Evolutionary conservation across 2,888 invertebrate species (phyloP), one percentile per base, ranked within the genome.

Genomic region (Ormyrus labotus): DNA sequence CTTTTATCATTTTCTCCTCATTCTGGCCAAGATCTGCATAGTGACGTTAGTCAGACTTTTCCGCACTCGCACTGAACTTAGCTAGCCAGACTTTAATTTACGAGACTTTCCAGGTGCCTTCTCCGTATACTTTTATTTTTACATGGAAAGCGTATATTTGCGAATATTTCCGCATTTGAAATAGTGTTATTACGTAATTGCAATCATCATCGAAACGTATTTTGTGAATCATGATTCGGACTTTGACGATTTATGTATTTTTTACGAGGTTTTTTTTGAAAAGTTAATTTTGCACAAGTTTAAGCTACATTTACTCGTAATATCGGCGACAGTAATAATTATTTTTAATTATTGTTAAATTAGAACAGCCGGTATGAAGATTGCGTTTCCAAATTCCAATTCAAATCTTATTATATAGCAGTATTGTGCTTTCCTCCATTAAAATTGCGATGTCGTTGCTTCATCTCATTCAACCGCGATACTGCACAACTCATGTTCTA

Each of bases 221-320:
- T 61, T 6, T 57, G 11, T 63, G 76, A 76, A 48, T 69, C 63
- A 77, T 69, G 69, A 76, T 48, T 76, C 69, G 69, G 13, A n/a
- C 48, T 19, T 61, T 76, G 68, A 55, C 60, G 63, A 69, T 45
- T 5, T 34, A 34, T 34, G 4, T 4, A 34, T 34, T 34, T 34
- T 34, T 34, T 34, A 34, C 34, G 4, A 34, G 34, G 34, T 34
- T 34, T 34, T 34, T 34, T 4, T 34, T 34, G 0, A 34, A 34
- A 34, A 4, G 3, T 34, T 34, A 34, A 4, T 34, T 34, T 34
- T 34, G 34, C 34, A 4, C 3, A 34, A 34, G 34, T 34, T 34
- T 4, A 34, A 34, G 34, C 34, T 34, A 2, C 2, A 34, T 34
- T 34, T 34, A 0, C 34, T 34, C 34, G 34, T 34, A 34, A 34